Percentiles rank a stretch among this genome's conserved stretches.
These are phyloP conservation scores for Chouioia cunea DNA, from an alignment of 2,888 invertebrate species.

Conservation along the genomic window DNA sequence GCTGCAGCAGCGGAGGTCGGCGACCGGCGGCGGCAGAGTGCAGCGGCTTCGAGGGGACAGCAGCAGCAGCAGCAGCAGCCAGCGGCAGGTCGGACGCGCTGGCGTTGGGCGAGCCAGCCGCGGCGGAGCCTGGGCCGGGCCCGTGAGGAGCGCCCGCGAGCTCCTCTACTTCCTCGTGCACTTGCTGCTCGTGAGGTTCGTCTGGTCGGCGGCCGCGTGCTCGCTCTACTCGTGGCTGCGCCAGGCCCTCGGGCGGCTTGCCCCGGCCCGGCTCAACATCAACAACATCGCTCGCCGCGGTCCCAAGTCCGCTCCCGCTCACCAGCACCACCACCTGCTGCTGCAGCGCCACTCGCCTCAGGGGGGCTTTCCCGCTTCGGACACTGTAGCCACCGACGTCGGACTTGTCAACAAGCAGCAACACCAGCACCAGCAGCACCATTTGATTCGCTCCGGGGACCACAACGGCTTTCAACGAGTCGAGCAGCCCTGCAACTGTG, in stretches of 20 bases:
- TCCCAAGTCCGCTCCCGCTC: neutral
- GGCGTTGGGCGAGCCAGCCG: neutral
- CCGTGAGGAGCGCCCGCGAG: conserved; percentile 29
- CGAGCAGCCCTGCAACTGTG: too few relatives aligned
- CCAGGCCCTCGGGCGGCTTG: conserved; percentile 16
- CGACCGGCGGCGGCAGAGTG: too few relatives aligned
- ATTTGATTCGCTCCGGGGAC: neutral
- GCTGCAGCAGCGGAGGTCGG: conserved; percentile 1
- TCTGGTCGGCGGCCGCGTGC: conserved; percentile 32
- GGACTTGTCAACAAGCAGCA: too few relatives aligned
- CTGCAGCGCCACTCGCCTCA: conserved; percentile 23
- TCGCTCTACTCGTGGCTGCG: conserved; percentile 42
- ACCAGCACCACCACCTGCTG: conserved; percentile 12
- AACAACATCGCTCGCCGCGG: conserved; percentile 17
- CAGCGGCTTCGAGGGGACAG: neutral
- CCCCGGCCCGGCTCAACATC: conserved; percentile 8
- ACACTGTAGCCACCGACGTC: conserved; percentile 45
- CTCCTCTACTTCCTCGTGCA: conserved; percentile 24
- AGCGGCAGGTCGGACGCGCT: neutral
- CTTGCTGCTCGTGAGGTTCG: conserved; percentile 18
- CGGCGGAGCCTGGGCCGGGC: conserved; percentile 20
- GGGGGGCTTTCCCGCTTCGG: too few relatives aligned
- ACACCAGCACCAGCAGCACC: conserved; percentile 20
- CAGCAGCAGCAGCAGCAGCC: neutral
- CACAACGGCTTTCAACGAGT: too few relatives aligned